phyloP scores from a whole-genome alignment of 1,140 invertebrate species.

The Brachionus rotundiformis region DNA sequence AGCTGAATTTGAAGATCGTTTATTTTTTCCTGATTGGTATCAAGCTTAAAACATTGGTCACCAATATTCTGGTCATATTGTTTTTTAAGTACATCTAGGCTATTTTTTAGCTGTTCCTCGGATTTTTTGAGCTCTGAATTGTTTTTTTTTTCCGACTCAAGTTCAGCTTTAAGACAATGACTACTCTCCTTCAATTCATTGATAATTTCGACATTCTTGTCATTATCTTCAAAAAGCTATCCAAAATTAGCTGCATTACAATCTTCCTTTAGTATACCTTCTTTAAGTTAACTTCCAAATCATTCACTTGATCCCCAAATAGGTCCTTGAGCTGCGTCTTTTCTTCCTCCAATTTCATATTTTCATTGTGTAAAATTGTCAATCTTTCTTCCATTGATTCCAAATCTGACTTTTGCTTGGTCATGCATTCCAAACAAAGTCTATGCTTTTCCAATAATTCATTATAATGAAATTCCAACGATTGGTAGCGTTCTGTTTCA shows the following conservation, averaged over 20 bases:
- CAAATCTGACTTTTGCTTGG: conserved; percentile 17
- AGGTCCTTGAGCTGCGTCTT: conserved; percentile 1
- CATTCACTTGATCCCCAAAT: conserved; percentile 17
- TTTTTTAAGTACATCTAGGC: conserved; percentile 14
- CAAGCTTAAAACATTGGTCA: conserved; percentile 28
- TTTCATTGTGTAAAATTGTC: neutral
- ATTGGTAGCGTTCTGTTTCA: neutral
- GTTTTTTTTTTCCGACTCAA: neutral
- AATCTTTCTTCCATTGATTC: conserved; percentile 22
- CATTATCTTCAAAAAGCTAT: conserved; percentile 17
- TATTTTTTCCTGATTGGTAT: conserved; percentile 8
- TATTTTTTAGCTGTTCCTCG: neutral
- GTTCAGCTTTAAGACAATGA: neutral
- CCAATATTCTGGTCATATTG: conserved; percentile 14
- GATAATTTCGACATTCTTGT: conserved; percentile 27
- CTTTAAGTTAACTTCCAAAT: conserved; percentile 28
- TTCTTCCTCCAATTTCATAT: neutral
- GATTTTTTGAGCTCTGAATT: neutral
- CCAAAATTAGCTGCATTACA: no score
- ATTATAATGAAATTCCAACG: conserved; percentile 50
- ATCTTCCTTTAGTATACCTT: conserved; percentile 10
- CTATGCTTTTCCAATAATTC: conserved; percentile 46
- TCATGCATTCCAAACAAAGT: conserved; percentile 48
- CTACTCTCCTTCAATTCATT: neutral
- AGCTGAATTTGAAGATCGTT: conserved; percentile 22